These are phyloP conservation scores for Lasioglossum figueresi DNA, from an alignment of 2,888 invertebrate species.

Conservation along the genomic window DNA sequence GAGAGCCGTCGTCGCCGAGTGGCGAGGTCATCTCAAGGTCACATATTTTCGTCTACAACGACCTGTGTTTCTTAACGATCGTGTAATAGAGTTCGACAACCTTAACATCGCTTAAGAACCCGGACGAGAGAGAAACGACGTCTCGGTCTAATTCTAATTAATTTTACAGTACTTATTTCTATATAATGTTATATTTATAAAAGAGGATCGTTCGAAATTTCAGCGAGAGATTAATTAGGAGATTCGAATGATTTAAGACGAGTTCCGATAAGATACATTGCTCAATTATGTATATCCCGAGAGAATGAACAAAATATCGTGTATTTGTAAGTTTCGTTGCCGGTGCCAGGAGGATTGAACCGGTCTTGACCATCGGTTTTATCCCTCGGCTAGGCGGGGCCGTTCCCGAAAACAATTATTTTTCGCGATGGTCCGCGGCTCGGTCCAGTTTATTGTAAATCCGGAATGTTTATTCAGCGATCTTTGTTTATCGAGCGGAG, in stretches of 20 bases:
- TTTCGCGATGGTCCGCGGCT: background rate
- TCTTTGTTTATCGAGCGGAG: slow-evolving; percentile 60
- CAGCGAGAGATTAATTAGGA: background rate
- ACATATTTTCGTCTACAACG: background rate
- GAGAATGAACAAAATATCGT: background rate
- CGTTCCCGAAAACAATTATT: slow-evolving; percentile 10
- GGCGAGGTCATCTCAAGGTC: background rate
- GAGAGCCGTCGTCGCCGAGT: background rate
- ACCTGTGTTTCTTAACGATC: too few species aligned
- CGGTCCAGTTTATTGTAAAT: slow-evolving; percentile 19
- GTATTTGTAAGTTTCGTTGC: background rate
- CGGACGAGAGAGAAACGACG: background rate
- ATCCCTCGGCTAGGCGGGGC: background rate
- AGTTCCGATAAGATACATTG: background rate
- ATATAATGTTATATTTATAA: too few species aligned
- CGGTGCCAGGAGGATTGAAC: background rate
- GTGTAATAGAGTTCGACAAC: background rate
- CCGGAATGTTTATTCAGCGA: slow-evolving; percentile 51
- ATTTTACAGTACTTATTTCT: too few species aligned
- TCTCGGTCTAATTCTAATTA: too few species aligned
- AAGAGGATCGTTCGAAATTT: background rate
- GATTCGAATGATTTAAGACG: background rate
- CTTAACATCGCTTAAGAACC: background rate
- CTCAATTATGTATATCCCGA: background rate
- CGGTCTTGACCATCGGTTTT: background rate